phyloP scores from a whole-genome alignment of 2,888 invertebrate genomes.

The Amiota minor region DNA sequence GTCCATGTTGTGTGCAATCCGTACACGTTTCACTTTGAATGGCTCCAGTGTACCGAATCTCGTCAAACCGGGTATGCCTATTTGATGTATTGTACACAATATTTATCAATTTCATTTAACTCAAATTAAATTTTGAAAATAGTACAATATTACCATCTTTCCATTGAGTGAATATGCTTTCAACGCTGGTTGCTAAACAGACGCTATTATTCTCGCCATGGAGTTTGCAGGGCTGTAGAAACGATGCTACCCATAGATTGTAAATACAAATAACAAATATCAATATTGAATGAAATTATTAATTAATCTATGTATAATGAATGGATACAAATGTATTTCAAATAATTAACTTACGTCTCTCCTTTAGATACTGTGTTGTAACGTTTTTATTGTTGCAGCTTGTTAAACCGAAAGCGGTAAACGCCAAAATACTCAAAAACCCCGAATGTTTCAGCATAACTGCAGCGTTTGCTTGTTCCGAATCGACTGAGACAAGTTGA shows the following conservation, averaged over 20 bases:
- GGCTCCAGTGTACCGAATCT: slow-evolving; percentile 53
- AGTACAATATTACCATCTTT: slow-evolving; percentile 44
- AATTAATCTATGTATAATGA: background rate
- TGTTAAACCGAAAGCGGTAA: slow-evolving; percentile 21
- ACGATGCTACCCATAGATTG: slow-evolving; percentile 35
- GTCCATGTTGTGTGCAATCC: slow-evolving; percentile 48
- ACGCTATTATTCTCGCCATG: slow-evolving; percentile 24
- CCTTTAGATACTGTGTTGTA: slow-evolving; percentile 44
- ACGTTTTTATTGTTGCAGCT: slow-evolving; percentile 14
- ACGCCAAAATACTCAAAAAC: slow-evolving; percentile 17
- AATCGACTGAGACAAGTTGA: slow-evolving; percentile 12
- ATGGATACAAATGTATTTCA: background rate
- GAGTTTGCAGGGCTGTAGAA: slow-evolving; percentile 44
- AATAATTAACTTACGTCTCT: slow-evolving; percentile 43
- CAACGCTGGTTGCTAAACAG: slow-evolving; percentile 39
- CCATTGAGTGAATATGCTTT: slow-evolving; percentile 49
- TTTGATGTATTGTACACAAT: background rate
- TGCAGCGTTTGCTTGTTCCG: slow-evolving; percentile 33
- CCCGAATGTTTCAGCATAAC: slow-evolving; percentile 35
- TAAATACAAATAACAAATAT: background rate
- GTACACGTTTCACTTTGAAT: slow-evolving; percentile 49
- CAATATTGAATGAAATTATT: background rate
- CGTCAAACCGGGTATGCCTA: slow-evolving; percentile 52
- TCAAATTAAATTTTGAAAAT: no score
- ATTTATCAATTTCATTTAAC: background rate